Base-by-base conservation (phyloP, 2,888 invertebrate species). In the Callinectes sapidus region DNA sequence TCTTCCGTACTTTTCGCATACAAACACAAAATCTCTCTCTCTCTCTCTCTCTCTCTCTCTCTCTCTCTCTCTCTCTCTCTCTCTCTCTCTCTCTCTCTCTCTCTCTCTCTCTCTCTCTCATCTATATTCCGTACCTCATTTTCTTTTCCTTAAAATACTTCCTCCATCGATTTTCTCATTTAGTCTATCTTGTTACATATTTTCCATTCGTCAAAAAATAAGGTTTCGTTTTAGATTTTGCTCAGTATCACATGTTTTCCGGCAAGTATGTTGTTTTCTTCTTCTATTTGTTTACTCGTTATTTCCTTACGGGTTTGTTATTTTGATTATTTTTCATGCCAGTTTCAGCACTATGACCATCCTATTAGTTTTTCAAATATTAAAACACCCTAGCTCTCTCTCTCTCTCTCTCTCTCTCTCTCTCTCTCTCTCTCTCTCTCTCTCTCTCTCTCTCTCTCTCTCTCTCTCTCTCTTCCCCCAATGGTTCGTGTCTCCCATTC, bases 61-160 rank as follows among this genome's bases (percentile, higher is more conserved):
- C 71, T 71, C 71, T 61, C 71, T 71, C 71, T n/a, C 28, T 71
- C 28, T 71, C 71, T 71, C 71, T n/a, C 28, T n/a, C 28, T n/a
- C 71, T 71, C 71, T 71, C 71, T 61, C 71, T 71, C 71, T 71
- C 71, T 71, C 71, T n/a, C 71, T n/a, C 71, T 71, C 71, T 71
- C 71, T 71, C 71, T n/a, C 61, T n/a, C 71, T 71, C 71, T 61
- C 61, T 61, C 61, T 61, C 61, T 61, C 61, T 61, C 55, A 8
- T 23, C 23, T 18, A 16, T 61, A 16, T 61, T 10, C 5, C 18
- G 1, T 8, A 18, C n/a, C 10, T 71, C 28, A 2, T 55, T 55
- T 13, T 13, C 55, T 55, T 39, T 28, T 71, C 71, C n/a, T 71
- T 71, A n/a, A 23, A 2, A 23, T n/a, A 28, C 71, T 71, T 18